Base-by-base conservation (phyloP, 2,797 vertebrate genomes). In the Hapalemur alaotrensis region DNA sequence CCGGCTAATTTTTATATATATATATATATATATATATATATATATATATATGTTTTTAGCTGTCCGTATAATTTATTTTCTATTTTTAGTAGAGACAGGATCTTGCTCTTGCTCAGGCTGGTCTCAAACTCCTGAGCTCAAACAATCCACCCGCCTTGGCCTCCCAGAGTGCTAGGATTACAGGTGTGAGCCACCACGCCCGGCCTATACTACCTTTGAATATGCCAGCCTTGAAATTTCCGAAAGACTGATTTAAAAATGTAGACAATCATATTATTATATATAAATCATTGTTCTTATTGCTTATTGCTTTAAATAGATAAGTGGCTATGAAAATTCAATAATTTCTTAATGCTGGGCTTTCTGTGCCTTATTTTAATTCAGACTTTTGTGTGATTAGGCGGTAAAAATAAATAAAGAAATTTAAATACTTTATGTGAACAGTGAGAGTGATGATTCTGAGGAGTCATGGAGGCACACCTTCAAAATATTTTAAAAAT, bases 221-320 rank as follows among this genome's bases (percentile, higher is more conserved):
- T 84, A 89, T 32, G 5, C 4, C 57, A 93, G 23, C 15, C 48
- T 75, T 69, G 9, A 83, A 91, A 95, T 89, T 89, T 84, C 73
- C 46, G 83, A 95, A 82, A 52, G 30, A 91, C 46, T 52, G 15
- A 70, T 70, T 89, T 95, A 38, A 18, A 52, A 52, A 92, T 94
- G 4, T 41, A 14, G 13, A 35, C 54, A 93, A 67, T 43, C 22
- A 43, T 20, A 50, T 57, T 32, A 79, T 38, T 85, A 87, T 80
- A 32, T 59, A 69, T 46, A 82, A 75, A 75, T 83, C 5, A n/a
- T 48, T 73, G 17, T 83, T 35, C 50, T 78, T 41, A 38, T 32
- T 87, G 9, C 30, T 89, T 41, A 83, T 65, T 89, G 14, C 75
- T 93, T 89, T 59, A 73, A 73, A 65, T 59, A 67, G 25, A 22